A percentile compares a stretch with the other conserved stretches of the same genome.
Conservation (phyloP, 1,140 invertebrate genomes). For the Zaprionus lachaisei region DNA sequence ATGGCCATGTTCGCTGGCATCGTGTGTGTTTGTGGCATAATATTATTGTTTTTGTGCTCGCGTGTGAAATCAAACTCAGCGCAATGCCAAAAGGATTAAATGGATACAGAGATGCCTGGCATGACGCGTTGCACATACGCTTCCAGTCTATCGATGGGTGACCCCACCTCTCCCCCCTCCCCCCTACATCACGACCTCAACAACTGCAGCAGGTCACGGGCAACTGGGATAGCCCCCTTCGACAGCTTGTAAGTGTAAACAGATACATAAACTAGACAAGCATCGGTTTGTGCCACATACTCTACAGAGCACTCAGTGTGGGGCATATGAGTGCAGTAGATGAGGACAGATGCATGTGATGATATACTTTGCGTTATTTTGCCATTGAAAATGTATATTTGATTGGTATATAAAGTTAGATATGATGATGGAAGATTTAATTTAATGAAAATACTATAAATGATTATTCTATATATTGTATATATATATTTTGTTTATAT, state of each 20-base stretch:
- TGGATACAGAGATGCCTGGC: conserved; percentile 57
- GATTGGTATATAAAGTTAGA: too few species aligned
- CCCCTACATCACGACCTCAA: not conserved
- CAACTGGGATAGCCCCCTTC: conserved; percentile 32
- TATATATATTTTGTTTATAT: too few species aligned
- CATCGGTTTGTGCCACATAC: conserved; percentile 20
- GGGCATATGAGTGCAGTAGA: not conserved
- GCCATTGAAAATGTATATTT: too few species aligned
- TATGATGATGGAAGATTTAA: too few species aligned
- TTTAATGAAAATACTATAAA: too few species aligned
- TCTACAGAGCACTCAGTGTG: not conserved
- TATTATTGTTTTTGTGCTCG: conserved; percentile 82
- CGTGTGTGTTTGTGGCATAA: conserved; percentile 82
- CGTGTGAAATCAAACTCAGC: conserved; percentile 80
- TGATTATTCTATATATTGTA: too few species aligned
- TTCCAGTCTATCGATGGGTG: conserved; percentile 6
- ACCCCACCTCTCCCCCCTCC: not conserved
- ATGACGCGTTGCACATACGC: conserved; percentile 53
- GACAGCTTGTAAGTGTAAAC: conserved; percentile 76
- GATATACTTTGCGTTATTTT: too few species aligned
- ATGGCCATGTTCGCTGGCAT: conserved; percentile 77
- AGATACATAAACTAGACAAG: conserved; percentile 58
- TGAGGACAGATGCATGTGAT: too few species aligned
- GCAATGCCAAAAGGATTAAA: conserved; percentile 80
- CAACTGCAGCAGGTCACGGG: conserved; percentile 11